phyloP scores from a whole-genome alignment of 2,888 invertebrate genomes.

The Elaeidobius kamerunicus region DNA sequence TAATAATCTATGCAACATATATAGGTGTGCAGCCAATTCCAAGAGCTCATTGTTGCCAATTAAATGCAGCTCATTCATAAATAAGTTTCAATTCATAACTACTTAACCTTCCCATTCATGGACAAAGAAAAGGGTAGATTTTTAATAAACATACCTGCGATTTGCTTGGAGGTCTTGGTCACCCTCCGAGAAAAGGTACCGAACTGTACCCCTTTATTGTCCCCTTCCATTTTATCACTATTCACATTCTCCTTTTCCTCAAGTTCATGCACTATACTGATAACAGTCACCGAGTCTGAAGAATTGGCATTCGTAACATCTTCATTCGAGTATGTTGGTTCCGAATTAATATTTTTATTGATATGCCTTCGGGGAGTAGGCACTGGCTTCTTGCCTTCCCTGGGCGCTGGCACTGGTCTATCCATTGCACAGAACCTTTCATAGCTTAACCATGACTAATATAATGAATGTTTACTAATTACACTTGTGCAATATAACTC shows the following conservation, averaged over 20 bases:
- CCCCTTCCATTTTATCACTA: slow-evolving; percentile 6
- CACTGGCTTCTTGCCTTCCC: slow-evolving; percentile 51
- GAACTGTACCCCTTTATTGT: slow-evolving; percentile 19
- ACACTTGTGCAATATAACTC: background rate
- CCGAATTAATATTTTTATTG: slow-evolving; percentile 29
- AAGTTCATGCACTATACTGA: slow-evolving; percentile 7
- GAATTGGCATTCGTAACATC: slow-evolving; percentile 33
- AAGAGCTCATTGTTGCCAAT: no score
- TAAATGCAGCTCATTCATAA: no score
- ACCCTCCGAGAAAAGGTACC: slow-evolving; percentile 40
- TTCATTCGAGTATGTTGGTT: slow-evolving; percentile 45
- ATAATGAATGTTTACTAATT: slow-evolving; percentile 10
- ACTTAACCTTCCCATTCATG: no score
- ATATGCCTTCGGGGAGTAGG: slow-evolving; percentile 56
- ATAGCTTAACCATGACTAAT: slow-evolving; percentile 19
- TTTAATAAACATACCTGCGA: slow-evolving; percentile 31
- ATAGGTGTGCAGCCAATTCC: no score
- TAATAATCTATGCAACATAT: no score
- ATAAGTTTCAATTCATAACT: no score
- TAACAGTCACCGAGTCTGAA: slow-evolving; percentile 36
- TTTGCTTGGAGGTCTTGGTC: slow-evolving; percentile 56
- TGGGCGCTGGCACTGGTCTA: slow-evolving; percentile 29
- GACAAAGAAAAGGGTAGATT: no score
- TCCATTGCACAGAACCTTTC: slow-evolving; percentile 20
- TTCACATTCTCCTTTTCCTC: slow-evolving; percentile 6